Evolutionary conservation across 1,140 invertebrate genomes (phyloP), one percentile per base, ranked within the genome.

Genomic region (Bombus pyrosoma): DNA sequence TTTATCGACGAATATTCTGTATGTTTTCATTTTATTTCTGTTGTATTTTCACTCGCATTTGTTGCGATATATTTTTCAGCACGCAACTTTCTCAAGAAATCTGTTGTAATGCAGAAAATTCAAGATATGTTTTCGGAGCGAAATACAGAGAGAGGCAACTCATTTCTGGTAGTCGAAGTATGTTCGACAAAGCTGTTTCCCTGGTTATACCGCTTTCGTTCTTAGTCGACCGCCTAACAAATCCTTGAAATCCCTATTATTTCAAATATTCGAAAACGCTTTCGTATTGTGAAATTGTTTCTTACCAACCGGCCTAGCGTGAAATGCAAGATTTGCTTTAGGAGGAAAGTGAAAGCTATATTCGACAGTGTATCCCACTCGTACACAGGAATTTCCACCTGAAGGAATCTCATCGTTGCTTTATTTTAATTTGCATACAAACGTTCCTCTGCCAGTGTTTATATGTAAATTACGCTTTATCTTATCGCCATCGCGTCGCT

Each of bases 391-490:
- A 77, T 83, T 77, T 77, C 73, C 73, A 69, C 43, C 73, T 25
- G 28, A 41, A 69, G 39, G 75, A 57, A 77, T 32, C 68, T 53
- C 62, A 9, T 22, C 62, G 18, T 28, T 32, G 57, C 25, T 83
- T 83, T 83, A 77, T 83, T 83, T 83, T 83, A 83, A 83, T 83
- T 83, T 83, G 43, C 81, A 83, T 83, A 43, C 73, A 69, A 77
- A 77, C 81, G 43, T 41, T 18, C n/a, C 25, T 34, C 62, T 53
- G 41, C 34, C 81, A 69, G 43, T 77, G 81, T 83, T 68, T 83
- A 28, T 77, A 69, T 83, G 81, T 47, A 83, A 83, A 83, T 77
- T 57, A 39, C 74, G 43, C 47, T 77, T 69, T 77, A 83, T 77
- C 81, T 83, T 83, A 77, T 83, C 74, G 62, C 34, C 81, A 83